Base-by-base conservation (phyloP, 2,797 vertebrate species). In the Rhynchotus rufescens region DNA sequence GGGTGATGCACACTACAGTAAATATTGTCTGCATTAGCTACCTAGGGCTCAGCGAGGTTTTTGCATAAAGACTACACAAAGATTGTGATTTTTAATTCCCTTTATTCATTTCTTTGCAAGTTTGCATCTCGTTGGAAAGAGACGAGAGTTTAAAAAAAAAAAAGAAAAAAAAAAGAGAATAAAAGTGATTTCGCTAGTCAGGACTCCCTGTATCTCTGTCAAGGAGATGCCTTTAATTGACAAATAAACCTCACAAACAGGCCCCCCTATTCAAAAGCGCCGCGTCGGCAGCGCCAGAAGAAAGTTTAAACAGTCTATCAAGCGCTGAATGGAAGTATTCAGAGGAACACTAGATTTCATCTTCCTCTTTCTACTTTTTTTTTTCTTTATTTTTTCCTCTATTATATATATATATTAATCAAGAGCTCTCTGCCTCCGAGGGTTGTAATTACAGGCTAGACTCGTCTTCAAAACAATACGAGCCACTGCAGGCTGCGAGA, bases 391-490 rank as follows among this genome's bases (percentile, higher is more conserved):
- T 56, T 28, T 64, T n/a, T 56, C 9, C 45, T n/a, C 19, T 47
- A 8, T 47, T 47, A 47, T 9, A 47, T 47, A 47, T 47, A 47
- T 47, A 47, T 47, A 44, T 81, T 52, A 20, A 74, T 80, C 30
- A 16, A 25, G 15, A 60, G 38, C 80, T 34, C 56, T 60, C 52
- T 49, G 13, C 21, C 49, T 79, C 23, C 56, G 78, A n/a, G 79
- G 23, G 23, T 36, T 85, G 71, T 81, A 73, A 90, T 90, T 86
- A 68, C 68, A 76, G 79, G 49, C 23, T 12, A 68, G 60, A 83
- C 49, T 13, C 32, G n/a, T 64, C n/a, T 69, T 87, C 86, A 90
- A 88, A 96, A 90, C 76, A 71, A 42, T 47, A n/a, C 84, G 40
- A 56, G 38, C n/a, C 57, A 8, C 61, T 54, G 72, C 79, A 16